Percentiles rank a stretch among this genome's conserved stretches.
Evolutionary conservation across 2,113 vertebrate genomes (phyloP).

Genomic region (Sminthopsis crassicaudata): DNA sequence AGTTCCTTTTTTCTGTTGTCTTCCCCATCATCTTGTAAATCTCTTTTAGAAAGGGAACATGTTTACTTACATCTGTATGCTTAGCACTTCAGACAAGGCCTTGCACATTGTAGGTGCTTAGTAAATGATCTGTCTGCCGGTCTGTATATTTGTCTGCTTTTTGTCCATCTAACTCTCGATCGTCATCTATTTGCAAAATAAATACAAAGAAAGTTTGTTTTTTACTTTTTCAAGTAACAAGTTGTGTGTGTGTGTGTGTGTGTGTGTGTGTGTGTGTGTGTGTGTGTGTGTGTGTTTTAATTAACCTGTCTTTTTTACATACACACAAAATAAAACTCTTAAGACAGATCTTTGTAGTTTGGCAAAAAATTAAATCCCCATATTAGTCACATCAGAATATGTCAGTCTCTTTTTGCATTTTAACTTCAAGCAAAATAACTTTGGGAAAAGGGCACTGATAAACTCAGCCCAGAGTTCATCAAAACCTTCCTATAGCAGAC

Average conservation of each 20-base stretch:
- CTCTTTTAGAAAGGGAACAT: slow-evolving; percentile 29
- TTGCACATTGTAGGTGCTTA: background rate
- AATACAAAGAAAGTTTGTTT: background rate
- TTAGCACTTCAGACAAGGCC: slow-evolving; percentile 13
- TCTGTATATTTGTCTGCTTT: background rate
- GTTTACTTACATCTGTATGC: background rate
- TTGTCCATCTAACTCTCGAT: background rate
- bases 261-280: background rate
- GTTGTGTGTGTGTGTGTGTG: no score
- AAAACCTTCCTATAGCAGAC: background rate
- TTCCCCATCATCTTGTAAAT: slow-evolving; percentile 12
- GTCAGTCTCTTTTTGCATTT: background rate
- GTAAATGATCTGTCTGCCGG: background rate
- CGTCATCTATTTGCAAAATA: background rate
- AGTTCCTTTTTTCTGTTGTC: background rate
- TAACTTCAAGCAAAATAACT: background rate
- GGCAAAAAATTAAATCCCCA: background rate
- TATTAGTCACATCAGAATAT: background rate
- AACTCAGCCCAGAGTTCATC: background rate
- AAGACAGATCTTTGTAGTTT: background rate
- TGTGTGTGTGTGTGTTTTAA: background rate
- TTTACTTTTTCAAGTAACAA: background rate
- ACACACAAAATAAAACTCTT: background rate
- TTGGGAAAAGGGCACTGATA: background rate
- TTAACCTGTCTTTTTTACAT: background rate